Evolutionary conservation across 1,140 invertebrate species (phyloP), one percentile per base, ranked within the genome.

Genomic region (Bombus sibiricus): DNA sequence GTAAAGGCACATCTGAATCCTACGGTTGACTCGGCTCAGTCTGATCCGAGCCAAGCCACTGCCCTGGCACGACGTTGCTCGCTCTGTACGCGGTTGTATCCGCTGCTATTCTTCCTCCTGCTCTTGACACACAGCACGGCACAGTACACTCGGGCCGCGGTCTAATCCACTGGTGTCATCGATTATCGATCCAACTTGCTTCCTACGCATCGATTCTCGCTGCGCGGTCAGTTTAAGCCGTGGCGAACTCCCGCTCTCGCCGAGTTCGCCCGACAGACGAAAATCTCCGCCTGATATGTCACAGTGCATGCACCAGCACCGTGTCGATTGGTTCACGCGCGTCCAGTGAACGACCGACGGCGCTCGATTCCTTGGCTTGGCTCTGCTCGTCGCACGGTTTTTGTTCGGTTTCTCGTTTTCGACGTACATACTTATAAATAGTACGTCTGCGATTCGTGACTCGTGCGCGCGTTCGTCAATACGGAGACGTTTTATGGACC

Each of bases 1-100:
- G 89, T 88, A 90, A 92, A 93, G 90, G 89, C 91, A 91, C 89
- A 92, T 93, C 92, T 87, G 91, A 92, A 93, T 93, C 92, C 92
- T 93, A 90, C 86, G 83, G 77, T 88, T 87, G 87, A 89, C 88
- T 88, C 89, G 91, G 86, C 91, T 93, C 93, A 94, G 93, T 94
- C 92, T 88, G 92, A 93, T 92, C 91, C 87, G 85, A 92, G 92
- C 88, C 88, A 93, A 92, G 92, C 90, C 89, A 91, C 88, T 89
- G 92, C 87, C 86, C 91, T 84, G 92, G 86, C 92, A 12, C 80
- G n/a, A 41, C 74, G 83, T 53, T 59, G 18, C 73, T 71, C 66
- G 81, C 81, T 74, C 83, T 73, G 80, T 74, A 75, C 64, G 59
- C 73, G 62, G 39, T 57, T 78, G n/a, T 71, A 57, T 68, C 75